These are phyloP conservation scores for Myrmecobius fasciatus DNA, from an alignment of 2,113 vertebrate species.

Conservation along the genomic window DNA sequence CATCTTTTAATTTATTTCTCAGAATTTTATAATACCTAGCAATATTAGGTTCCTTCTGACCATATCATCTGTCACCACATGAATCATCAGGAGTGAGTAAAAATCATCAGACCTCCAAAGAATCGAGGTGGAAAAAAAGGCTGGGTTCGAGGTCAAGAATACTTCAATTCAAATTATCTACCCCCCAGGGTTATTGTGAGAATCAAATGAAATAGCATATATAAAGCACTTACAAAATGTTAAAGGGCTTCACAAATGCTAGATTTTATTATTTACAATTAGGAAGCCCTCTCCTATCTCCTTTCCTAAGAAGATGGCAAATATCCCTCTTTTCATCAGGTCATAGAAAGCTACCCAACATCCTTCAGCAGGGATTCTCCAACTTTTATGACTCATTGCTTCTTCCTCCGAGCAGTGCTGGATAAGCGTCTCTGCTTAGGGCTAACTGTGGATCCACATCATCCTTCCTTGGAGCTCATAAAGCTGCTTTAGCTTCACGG, in stretches of 20 bases:
- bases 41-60: background rate
- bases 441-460: background rate
- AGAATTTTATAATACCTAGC: too few relatives aligned
- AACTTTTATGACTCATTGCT: background rate
- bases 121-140: background rate
- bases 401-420: background rate
- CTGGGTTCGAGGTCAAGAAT: background rate
- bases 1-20: too few relatives aligned
- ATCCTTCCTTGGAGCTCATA: background rate
- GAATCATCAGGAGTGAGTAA: background rate
- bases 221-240: too few relatives aligned
- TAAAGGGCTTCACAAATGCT: background rate
- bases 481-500: background rate
- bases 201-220: background rate
- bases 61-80: background rate
- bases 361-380: background rate
- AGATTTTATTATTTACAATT: background rate
- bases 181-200: background rate
- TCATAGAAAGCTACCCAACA: background rate
- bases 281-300: background rate
- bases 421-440: background rate
- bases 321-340: background rate
- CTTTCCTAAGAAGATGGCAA: background rate
- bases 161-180: background rate
- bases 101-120: too few relatives aligned